Evolutionary conservation across 2,113 vertebrate genomes (phyloP).

Genomic region (Pangasianodon gigas): DNA sequence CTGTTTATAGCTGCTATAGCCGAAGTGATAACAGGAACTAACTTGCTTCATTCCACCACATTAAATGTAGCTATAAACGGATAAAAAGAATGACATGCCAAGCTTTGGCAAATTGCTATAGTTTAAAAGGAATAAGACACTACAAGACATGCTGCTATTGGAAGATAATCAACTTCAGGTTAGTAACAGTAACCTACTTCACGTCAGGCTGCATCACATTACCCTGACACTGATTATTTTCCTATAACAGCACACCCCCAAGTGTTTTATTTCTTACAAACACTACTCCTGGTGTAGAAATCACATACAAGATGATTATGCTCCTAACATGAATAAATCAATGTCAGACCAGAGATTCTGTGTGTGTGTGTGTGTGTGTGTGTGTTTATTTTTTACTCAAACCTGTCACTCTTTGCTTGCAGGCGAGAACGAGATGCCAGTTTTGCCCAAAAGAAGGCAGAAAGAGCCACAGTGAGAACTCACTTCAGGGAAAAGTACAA

Average conservation of each 20-base stretch:
- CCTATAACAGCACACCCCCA: background rate
- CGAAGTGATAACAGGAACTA: background rate
- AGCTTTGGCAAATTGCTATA: background rate
- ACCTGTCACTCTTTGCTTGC: slow-evolving; percentile 43
- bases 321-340: background rate
- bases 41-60: background rate
- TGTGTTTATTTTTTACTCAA: slow-evolving; percentile 10
- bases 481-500: slow-evolving; percentile 96
- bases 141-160: background rate
- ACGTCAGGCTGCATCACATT: background rate
- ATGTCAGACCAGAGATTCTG: background rate
- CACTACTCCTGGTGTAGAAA: background rate
- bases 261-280: background rate
- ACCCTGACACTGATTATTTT: background rate
- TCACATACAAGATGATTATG: background rate
- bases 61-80: background rate
- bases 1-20: background rate
- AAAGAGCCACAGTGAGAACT: slow-evolving; percentile 88
- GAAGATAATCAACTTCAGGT: background rate
- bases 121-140: background rate
- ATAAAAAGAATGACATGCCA: background rate
- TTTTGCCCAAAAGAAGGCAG: slow-evolving; percentile 94
- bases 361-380: slow-evolving; percentile 24
- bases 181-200: background rate
- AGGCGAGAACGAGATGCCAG: slow-evolving; percentile 91